Evolutionary conservation across 2,888 invertebrate genomes (phyloP), one percentile per base, ranked within the genome.

Genomic region (Folsomia manolachei): DNA sequence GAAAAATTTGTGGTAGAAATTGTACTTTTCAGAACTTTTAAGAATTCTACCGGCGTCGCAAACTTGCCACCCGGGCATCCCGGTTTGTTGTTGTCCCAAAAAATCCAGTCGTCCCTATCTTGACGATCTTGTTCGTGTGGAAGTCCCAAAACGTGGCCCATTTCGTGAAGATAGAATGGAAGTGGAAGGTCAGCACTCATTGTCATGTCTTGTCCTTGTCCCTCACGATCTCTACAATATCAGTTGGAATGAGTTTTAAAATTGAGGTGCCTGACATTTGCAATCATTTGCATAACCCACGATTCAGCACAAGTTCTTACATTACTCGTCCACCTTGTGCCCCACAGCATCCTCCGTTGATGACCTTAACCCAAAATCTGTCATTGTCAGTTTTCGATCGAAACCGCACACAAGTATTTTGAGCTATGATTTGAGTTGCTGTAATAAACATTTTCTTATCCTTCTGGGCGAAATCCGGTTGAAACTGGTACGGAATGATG

Each of bases 41-140:
- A n/a, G n/a, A n/a, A n/a, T n/a, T 25, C 53, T 19, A 67, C 67
- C 25, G 51, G 51, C 24, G 24, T 26, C 2, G 60, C 68, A 60
- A 68, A 68, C 1, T 53, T 60, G 60, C 60, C 68, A 18, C 27
- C 24, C 7, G 21, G 11, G 23, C 60, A 56, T 14, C 14, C 25
- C n/a, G 56, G 21, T 60, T 68, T 68, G 2, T 68, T 24, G 2
- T 60, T 9, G 26, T 68, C 68, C 68, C 68, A 68, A 25, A 14
- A 56, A 68, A 68, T 68, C 60, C 24, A 63, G 18, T 63, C 63
- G n/a, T 63, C 63, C 26, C 63, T 2, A 24, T 63, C 63, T 11
- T 9, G 2, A 9, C 63, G 21, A 24, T 63, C 63, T 24, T 63
- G 63, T n/a, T 63, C 63, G 25, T 63, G 63, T 23, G 63, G 63